phyloP scores from a whole-genome alignment of 2,888 invertebrate genomes.

The Pinctada fucata region DNA sequence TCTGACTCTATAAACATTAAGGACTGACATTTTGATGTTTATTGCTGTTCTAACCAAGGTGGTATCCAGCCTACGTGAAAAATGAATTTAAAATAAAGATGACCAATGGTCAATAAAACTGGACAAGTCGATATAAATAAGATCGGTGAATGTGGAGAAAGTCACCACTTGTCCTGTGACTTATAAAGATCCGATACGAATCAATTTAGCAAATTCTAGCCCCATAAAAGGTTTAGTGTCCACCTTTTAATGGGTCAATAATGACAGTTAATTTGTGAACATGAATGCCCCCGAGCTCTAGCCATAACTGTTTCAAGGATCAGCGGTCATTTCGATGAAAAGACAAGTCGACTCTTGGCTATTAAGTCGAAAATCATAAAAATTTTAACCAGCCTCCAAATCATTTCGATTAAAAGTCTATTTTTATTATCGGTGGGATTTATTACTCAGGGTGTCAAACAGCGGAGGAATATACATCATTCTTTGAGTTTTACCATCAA shows the following conservation, averaged over 20 bases:
- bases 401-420: not conserved
- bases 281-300: slow-evolving; percentile 15
- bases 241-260: slow-evolving; percentile 24
- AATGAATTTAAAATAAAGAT: not conserved
- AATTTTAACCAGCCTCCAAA: not conserved
- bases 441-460: not conserved
- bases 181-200: not conserved
- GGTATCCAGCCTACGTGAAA: not conserved
- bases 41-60: not conserved
- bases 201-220: slow-evolving; percentile 25
- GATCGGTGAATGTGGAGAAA: not conserved
- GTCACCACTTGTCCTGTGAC: not conserved
- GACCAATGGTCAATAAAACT: not conserved
- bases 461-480: not conserved
- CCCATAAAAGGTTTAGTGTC: slow-evolving; percentile 31
- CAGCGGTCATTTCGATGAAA: not conserved
- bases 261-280: slow-evolving; percentile 28
- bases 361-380: not conserved
- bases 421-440: not conserved
- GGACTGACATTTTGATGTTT: no score
- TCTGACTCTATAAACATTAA: no score
- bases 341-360: not conserved
- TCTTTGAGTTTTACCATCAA: not conserved
- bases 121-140: not conserved
- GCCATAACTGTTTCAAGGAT: not conserved